Evolutionary conservation across 2,113 vertebrate species (phyloP), one percentile per base, ranked within the genome.

Genomic region (Verasper variegatus): DNA sequence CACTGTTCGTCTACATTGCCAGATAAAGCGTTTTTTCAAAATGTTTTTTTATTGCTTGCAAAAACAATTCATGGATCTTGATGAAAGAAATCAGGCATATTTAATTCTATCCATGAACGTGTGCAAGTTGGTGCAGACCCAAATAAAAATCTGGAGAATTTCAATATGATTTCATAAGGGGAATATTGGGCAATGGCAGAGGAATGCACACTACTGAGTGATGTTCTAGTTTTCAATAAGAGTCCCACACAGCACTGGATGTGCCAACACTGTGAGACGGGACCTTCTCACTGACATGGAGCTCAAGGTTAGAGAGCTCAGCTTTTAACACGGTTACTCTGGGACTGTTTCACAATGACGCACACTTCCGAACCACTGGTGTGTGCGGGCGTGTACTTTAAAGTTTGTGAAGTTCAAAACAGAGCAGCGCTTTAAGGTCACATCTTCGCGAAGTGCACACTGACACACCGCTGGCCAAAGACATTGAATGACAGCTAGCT

Each of bases 221-320:
- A 31, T 31, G 31, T 31, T 31, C 31, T 31, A 47, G 40, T 47
- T 47, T 47, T 47, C 21, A 14, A 56, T 14, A 14, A 14, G 8
- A 17, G 24, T 24, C 12, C 10, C 17, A 6, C n/a, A 47, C 6
- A 17, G 14, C 18, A 31, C 5, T 74, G 27, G 20, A 27, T 62
- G 13, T 24, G 61, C 8, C 21, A 26, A 17, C 47, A 51, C 47
- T 20, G 27, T n/a, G 3, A 1, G 5, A 47, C 37, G 1, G 49
- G 20, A 35, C 35, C 3, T 5, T 6, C 17, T 15, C 58, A 66
- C 7, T 35, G 56, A 59, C 56, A 68, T 35, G 0, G 13, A 51
- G 0, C 15, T 86, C 84, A 88, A 90, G 86, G 88, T 90, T 90
- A 82, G 71, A 80, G n/a, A 80, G n/a, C 24, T 42, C 6, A 37